Percentiles rank a stretch among this genome's conserved stretches.
Evolutionary conservation across 2,797 vertebrate genomes (phyloP).

Genomic region (Sebastes diploproa): DNA sequence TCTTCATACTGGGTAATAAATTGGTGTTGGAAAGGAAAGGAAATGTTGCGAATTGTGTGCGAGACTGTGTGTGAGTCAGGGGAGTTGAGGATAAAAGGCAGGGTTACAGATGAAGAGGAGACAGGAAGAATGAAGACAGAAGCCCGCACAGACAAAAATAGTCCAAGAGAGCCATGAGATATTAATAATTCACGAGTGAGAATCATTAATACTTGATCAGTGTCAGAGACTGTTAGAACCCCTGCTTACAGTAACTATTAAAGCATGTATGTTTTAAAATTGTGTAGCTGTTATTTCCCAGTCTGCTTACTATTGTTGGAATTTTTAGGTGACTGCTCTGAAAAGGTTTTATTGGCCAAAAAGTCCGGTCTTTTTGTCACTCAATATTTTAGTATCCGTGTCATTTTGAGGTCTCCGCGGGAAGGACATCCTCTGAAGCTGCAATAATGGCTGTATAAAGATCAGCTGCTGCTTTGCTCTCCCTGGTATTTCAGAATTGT

Average conservation of each 20-base stretch:
- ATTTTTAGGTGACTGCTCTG: not conserved
- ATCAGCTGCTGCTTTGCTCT: not conserved
- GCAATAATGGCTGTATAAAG: not conserved
- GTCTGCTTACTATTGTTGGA: not conserved
- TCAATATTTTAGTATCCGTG: not conserved
- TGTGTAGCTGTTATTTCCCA: conserved; percentile 16
- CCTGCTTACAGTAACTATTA: conserved; percentile 55
- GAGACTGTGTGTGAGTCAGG: conserved; percentile 28
- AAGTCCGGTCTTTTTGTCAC: not conserved
- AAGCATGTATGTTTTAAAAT: conserved; percentile 26
- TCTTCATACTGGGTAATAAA: conserved; percentile 15
- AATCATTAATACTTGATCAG: conserved; percentile 83
- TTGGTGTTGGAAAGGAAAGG: conserved; percentile 9
- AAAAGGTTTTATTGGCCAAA: conserved; percentile 3
- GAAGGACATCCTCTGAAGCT: not conserved
- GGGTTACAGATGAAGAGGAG: conserved; percentile 53
- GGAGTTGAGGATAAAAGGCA: conserved; percentile 30
- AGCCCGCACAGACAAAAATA: conserved; percentile 77
- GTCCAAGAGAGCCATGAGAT: conserved; percentile 67
- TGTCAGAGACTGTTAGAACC: conserved; percentile 55
- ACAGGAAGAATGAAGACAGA: conserved; percentile 53
- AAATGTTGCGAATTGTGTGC: conserved; percentile 49
- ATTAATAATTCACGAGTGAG: conserved; percentile 81
- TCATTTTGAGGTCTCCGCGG: not conserved
- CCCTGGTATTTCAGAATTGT: not conserved